Percentiles rank a stretch among this genome's conserved stretches.
Conservation (phyloP, 1,140 invertebrate genomes). For the Homarus americanus region DNA sequence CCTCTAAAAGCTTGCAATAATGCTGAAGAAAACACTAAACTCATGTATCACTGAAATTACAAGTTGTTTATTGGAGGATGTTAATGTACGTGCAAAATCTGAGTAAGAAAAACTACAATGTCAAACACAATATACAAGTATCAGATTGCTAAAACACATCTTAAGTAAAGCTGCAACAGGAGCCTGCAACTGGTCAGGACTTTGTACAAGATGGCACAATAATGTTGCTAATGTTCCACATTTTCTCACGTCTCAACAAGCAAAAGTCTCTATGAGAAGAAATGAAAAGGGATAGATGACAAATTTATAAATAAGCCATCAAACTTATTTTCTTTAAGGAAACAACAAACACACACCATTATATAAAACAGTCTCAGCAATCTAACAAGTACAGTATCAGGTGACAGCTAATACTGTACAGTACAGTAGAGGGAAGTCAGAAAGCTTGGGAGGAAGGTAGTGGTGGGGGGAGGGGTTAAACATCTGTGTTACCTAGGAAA, state of each 20-base stretch:
- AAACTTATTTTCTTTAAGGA: too few species aligned
- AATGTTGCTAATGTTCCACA: background rate
- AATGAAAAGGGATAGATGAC: background rate
- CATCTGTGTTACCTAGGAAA: constrained; percentile 89
- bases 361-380: background rate
- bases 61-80: too few species aligned
- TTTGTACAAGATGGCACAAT: background rate
- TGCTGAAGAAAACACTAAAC: too few species aligned
- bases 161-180: background rate
- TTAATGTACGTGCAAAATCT: background rate
- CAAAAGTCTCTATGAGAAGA: background rate
- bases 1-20: too few species aligned
- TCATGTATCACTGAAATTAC: too few species aligned
- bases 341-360: too few species aligned
- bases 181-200: background rate
- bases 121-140: background rate
- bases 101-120: background rate
- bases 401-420: background rate
- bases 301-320: background rate
- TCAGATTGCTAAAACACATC: background rate
- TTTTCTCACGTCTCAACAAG: background rate
- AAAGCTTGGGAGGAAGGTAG: background rate
- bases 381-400: background rate
- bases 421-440: background rate
- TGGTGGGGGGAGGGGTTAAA: background rate